These are phyloP conservation scores for Tinamus major DNA, from an alignment of 2,797 vertebrate species.

Conservation along the genomic window DNA sequence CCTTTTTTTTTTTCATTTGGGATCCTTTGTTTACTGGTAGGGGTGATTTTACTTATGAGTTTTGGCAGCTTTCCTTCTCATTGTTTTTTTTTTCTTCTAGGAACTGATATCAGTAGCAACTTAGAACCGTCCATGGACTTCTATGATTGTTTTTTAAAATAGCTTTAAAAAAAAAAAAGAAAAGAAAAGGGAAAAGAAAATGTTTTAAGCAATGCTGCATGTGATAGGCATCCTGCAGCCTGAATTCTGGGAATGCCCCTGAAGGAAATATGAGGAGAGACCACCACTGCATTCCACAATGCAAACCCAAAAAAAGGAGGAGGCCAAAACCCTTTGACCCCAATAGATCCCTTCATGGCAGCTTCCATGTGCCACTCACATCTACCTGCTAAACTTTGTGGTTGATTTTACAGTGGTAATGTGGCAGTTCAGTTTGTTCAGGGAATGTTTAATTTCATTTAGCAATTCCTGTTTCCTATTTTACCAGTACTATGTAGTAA, in stretches of 20 bases:
- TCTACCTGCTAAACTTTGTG: background rate
- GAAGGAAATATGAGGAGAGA: too few species aligned
- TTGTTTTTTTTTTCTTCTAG: background rate
- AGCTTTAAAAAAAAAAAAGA: too few species aligned
- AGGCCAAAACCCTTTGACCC: background rate
- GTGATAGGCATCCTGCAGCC: background rate
- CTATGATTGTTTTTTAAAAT: background rate
- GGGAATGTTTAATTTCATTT: background rate
- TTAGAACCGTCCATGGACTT: background rate
- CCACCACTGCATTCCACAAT: background rate
- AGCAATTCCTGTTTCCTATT: background rate
- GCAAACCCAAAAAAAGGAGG: background rate
- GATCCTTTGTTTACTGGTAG: background rate
- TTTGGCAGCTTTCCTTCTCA: background rate
- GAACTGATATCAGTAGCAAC: background rate
- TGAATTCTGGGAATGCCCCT: background rate
- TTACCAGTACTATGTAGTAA: background rate
- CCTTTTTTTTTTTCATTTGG: background rate
- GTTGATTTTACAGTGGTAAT: background rate
- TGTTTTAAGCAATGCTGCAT: background rate
- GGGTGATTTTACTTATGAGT: background rate
- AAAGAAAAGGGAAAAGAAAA: too few species aligned
- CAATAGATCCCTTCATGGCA: background rate
- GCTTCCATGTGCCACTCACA: background rate
- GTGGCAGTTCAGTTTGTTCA: background rate